phyloP scores from a whole-genome alignment of 2,888 invertebrate species.

The Sturmia bella region DNA sequence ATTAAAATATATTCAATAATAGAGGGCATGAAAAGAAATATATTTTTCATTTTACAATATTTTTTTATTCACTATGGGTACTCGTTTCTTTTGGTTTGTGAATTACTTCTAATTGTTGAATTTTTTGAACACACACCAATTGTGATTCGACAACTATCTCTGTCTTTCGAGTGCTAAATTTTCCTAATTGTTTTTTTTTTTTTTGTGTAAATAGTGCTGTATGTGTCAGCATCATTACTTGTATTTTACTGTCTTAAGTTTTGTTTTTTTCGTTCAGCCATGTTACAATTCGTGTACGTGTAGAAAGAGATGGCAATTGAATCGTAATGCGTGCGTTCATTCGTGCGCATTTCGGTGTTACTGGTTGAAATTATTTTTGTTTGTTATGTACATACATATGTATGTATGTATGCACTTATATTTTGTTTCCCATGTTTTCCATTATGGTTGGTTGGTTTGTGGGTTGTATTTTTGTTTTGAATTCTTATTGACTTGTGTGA shows the following conservation, averaged over 20 bases:
- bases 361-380: neutral
- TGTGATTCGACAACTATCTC: conserved; percentile 27
- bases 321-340: neutral
- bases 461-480: conserved; percentile 39
- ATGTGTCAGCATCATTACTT: neutral
- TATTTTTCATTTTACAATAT: too few species aligned
- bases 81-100: too few species aligned
- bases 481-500: conserved; percentile 19
- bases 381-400: neutral
- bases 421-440: neutral
- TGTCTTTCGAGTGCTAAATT: conserved; percentile 9
- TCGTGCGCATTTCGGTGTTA: neutral
- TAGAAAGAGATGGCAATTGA: conserved; percentile 20
- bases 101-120: too few species aligned
- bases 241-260: neutral
- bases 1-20: neutral
- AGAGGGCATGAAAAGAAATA: neutral
- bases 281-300: neutral
- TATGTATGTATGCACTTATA: too few species aligned
- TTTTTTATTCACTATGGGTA: too few species aligned
- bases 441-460: conserved; percentile 38
- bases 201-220: neutral
- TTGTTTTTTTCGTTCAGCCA: conserved; percentile 1
- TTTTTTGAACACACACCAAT: conserved; percentile 28
- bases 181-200: neutral